Percentiles rank a stretch among this genome's conserved stretches.
Evolutionary conservation across 2,888 invertebrate genomes (phyloP).

Genomic region (Subacronicta megacephala): DNA sequence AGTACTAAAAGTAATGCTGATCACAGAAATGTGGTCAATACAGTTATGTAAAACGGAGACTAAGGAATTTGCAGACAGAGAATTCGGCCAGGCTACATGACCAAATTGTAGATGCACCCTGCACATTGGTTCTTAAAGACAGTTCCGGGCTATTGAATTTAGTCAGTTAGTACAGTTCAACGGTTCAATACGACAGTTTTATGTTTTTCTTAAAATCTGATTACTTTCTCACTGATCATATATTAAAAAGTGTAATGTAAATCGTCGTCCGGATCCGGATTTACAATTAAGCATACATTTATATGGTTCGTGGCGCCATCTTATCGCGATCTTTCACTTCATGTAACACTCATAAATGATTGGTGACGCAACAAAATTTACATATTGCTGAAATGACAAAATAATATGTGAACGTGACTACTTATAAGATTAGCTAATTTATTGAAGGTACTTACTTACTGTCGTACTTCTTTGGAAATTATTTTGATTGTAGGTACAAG

Average conservation of each 20-base stretch:
- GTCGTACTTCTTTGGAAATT: too few relatives aligned
- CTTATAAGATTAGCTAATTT: background rate
- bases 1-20: conserved; percentile 37
- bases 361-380: conserved; percentile 24
- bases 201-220: conserved; percentile 24
- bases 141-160: background rate
- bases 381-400: background rate
- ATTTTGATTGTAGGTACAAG: too few relatives aligned
- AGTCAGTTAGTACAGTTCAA: conserved; percentile 18
- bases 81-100: conserved; percentile 45
- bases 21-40: conserved; percentile 41
- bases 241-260: conserved; percentile 36
- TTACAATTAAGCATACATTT: conserved; percentile 19
- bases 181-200: conserved; percentile 20
- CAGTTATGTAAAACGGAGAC: conserved; percentile 51
- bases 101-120: conserved; percentile 11
- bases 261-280: too few relatives aligned
- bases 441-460: background rate
- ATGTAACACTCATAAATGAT: conserved; percentile 21
- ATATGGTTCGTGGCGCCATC: conserved; percentile 26
- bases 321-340: conserved; percentile 40
- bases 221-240: conserved; percentile 46
- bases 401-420: background rate
- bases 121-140: background rate
- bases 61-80: conserved; percentile 32